Percentiles rank a stretch among this genome's conserved stretches.
phyloP scores from a whole-genome alignment of 2,113 vertebrate species.

The Oophaga pumilio region DNA sequence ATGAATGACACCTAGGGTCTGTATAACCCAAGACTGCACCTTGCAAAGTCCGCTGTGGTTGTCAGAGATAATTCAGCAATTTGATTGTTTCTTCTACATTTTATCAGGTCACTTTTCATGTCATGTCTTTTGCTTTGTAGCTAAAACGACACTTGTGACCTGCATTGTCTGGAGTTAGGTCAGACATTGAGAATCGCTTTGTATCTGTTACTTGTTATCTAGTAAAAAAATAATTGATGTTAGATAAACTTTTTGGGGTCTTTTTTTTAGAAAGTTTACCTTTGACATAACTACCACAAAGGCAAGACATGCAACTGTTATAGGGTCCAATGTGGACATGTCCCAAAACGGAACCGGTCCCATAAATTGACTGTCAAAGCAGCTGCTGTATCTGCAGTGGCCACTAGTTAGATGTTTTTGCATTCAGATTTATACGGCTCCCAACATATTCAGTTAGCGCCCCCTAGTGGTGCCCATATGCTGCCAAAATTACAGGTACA shows the following conservation, averaged over 20 bases:
- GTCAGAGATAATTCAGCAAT: conserved; percentile 36
- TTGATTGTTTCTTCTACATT: conserved; percentile 39
- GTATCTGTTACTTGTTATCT: conserved; percentile 1
- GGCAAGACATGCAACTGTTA: neutral
- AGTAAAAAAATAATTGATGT: neutral
- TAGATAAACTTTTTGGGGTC: no score
- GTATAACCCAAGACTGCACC: conserved; percentile 16
- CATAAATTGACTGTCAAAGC: no score
- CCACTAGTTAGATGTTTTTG: no score
- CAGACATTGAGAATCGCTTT: neutral
- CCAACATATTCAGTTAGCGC: no score
- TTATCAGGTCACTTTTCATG: conserved; percentile 45
- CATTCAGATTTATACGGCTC: no score
- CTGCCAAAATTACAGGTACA: no score
- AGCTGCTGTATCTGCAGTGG: no score
- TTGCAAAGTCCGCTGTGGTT: conserved; percentile 6
- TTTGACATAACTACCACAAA: neutral
- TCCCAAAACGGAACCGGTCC: no score
- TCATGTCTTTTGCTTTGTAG: conserved; percentile 14
- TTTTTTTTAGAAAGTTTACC: neutral
- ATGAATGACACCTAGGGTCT: conserved; percentile 54
- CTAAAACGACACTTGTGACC: conserved; percentile 31
- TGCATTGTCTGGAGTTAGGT: conserved; percentile 29
- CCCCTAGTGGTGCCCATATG: no score
- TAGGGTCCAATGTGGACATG: neutral